Evolutionary conservation across 1,140 invertebrate genomes (phyloP).

Genomic region (Sinella curviseta): DNA sequence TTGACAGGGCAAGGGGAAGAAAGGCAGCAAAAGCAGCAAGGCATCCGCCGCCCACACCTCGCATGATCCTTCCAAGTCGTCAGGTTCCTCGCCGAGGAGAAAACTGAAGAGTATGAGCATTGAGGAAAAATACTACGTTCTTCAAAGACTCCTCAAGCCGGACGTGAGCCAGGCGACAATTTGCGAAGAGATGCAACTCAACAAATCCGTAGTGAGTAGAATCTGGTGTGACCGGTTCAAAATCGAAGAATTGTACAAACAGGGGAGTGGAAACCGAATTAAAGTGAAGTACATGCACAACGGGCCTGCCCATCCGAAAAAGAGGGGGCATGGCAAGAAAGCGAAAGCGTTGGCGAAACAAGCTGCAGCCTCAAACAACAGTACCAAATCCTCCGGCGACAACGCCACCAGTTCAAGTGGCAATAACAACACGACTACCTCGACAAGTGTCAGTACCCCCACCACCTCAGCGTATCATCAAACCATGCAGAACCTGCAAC

Average conservation of each 20-base stretch:
- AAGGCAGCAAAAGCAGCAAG: neutral
- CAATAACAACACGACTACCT: neutral
- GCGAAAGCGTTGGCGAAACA: constrained; percentile 7
- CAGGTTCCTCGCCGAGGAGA: constrained; percentile 15
- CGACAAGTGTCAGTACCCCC: neutral
- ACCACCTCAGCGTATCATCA: neutral
- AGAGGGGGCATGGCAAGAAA: constrained; percentile 15
- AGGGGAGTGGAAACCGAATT: constrained; percentile 28
- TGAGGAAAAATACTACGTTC: constrained; percentile 34
- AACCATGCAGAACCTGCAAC: constrained; percentile 14
- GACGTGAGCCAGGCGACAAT: constrained; percentile 29
- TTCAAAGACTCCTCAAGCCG: constrained; percentile 26
- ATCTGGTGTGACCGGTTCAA: constrained; percentile 35
- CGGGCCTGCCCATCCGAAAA: constrained; percentile 6
- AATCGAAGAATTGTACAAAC: constrained; percentile 30
- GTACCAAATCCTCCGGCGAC: neutral
- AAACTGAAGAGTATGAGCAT: constrained; percentile 32
- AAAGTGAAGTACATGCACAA: constrained; percentile 32
- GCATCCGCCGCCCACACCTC: neutral
- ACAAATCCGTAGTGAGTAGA: constrained; percentile 31
- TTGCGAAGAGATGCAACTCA: constrained; percentile 29
- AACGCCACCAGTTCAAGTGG: neutral
- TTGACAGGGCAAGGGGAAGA: constrained; percentile 13
- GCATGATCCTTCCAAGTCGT: neutral
- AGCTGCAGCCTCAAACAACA: neutral